Evolutionary conservation across 2,888 invertebrate species (phyloP), one percentile per base, ranked within the genome.

Genomic region (Eustalomyia histrio): DNA sequence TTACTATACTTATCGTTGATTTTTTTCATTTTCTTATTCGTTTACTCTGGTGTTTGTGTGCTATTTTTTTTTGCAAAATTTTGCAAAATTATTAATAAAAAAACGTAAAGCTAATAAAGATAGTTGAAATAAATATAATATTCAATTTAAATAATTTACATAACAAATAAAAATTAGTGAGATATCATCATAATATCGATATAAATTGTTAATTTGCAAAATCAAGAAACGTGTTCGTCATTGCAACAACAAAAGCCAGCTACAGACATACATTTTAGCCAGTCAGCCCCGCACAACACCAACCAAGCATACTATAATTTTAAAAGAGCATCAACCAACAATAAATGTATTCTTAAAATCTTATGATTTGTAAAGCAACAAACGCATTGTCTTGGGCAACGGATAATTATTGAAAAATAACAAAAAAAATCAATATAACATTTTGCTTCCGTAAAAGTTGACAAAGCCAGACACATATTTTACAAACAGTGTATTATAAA

Each of bases 171-270:
- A 16, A n/a, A 16, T 21, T 3, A 2, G 21, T 21, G 21, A 21
- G 4, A 21, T 3, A 2, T 21, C 21, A 21, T 21, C 4, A 21
- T 2, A 21, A 21, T 3, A 21, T 21, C 21, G 21, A 52, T 50
- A 69, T 14, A 43, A 43, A 21, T 4, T 9, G n/a, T 21, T 10
- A 60, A 24, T 3, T 21, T 21, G 21, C 21, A 18, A 24, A 65
- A 47, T 24, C 1, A 17, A 16, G 67, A 76, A 76, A 73, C 80
- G 74, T 73, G 80, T 76, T 73, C 68, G 63, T 50, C 69, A 55
- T 47, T 76, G 33, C 50, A 71, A 68, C 60, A 71, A 71, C 29
- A 76, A 61, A 57, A 16, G 18, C 35, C 35, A 63, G 52, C 24
- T 4, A 33, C 63, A 73, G 47, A 72, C 72, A 73, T 53, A 68